phyloP scores from a whole-genome alignment of 2,888 invertebrate genomes.

The Lobophora halterata region DNA sequence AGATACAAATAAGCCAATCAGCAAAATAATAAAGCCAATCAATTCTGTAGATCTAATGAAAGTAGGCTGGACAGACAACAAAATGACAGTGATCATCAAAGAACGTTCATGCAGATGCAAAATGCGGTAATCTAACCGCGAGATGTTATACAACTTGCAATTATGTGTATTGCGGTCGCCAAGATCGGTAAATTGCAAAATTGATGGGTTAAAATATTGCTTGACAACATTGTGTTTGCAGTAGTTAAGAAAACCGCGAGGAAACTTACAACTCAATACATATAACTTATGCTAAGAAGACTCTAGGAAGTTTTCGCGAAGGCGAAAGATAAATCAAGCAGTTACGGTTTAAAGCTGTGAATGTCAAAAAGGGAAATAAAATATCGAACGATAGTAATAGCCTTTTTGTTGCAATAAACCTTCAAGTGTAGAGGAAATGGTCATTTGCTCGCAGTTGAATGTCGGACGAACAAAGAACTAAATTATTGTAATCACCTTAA shows the following conservation, averaged over 20 bases:
- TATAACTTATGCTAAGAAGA: no score
- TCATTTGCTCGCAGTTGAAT: conserved; percentile 37
- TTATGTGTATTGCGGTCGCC: conserved; percentile 51
- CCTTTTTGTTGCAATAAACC: conserved; percentile 14
- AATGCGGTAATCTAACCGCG: conserved; percentile 47
- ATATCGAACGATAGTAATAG: background rate
- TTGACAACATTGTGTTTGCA: conserved; percentile 18
- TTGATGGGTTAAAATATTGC: conserved; percentile 39
- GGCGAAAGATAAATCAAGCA: conserved; percentile 11
- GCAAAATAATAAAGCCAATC: conserved; percentile 50
- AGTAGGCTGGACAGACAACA: conserved; percentile 36
- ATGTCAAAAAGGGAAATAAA: conserved; percentile 34
- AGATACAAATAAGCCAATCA: conserved; percentile 42
- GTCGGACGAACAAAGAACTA: conserved; percentile 51
- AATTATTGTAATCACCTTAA: conserved; percentile 51
- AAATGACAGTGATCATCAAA: conserved; percentile 51
- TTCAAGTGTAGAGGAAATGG: conserved; percentile 24
- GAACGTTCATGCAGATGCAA: conserved; percentile 47
- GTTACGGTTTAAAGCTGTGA: conserved; percentile 42
- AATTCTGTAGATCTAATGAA: conserved; percentile 49
- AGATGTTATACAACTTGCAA: conserved; percentile 57
- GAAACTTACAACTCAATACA: conserved; percentile 18
- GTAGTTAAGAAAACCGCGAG: conserved; percentile 6
- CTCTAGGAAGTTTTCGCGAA: background rate
- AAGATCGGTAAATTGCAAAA: conserved; percentile 49